Evolutionary conservation across 2,888 invertebrate species (phyloP).

Genomic region (Amphimallon solstitiale): DNA sequence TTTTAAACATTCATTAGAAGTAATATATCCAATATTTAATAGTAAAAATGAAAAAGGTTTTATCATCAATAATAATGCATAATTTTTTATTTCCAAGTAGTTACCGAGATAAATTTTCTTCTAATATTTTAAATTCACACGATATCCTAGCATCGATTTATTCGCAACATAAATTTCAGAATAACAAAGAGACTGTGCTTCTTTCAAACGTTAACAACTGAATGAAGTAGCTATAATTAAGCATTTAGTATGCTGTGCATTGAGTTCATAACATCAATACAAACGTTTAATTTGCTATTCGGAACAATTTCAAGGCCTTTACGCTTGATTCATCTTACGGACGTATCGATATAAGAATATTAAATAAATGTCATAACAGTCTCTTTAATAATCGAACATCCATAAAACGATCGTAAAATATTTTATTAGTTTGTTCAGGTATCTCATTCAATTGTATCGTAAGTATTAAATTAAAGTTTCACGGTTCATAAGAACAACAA

Average conservation of each 20-base stretch:
- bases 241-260: slow-evolving; percentile 3
- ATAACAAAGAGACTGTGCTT: neutral
- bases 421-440: slow-evolving; percentile 3
- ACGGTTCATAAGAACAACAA: no score
- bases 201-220: neutral
- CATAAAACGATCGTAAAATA: slow-evolving; percentile 8
- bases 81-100: no score
- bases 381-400: slow-evolving; percentile 3
- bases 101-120: neutral
- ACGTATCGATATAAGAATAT: neutral
- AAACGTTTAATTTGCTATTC: slow-evolving; percentile 11
- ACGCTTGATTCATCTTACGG: neutral
- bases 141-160: neutral
- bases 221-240: neutral
- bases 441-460: neutral
- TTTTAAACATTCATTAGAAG: neutral
- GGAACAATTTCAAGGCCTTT: slow-evolving; percentile 14
- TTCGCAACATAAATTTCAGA: neutral
- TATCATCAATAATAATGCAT: neutral
- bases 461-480: neutral
- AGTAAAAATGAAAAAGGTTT: no score
- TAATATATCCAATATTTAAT: no score
- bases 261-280: neutral
- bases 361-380: neutral
- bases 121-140: neutral